Evolutionary conservation across 2,797 vertebrate species (phyloP), one percentile per base, ranked within the genome.

Genomic region (Oryzias dopingdopingensis): DNA sequence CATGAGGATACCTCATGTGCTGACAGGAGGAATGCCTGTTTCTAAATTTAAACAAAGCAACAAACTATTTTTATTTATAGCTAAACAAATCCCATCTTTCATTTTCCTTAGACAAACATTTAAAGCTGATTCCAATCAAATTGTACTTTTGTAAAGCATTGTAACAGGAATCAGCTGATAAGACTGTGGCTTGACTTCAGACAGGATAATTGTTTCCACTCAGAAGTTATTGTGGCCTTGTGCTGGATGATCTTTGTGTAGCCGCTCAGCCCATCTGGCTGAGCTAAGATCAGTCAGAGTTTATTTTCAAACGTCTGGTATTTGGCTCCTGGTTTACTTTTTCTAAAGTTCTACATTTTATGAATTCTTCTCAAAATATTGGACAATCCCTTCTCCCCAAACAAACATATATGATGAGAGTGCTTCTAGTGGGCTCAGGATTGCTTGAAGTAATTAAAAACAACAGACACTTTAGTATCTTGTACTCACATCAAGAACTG

Each of bases 151-250:
- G 68, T 55, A 76, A 70, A 77, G 66, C 56, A 48, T 44, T 59
- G 51, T 72, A 72, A 66, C 47, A 77, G 69, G 66, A 80, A 84
- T 79, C 61, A 74, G 72, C 62, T 74, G 82, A 80, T 87, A 72
- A 70, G 56, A 74, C 58, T 62, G 68, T 37, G 49, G 57, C 64
- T 56, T 17, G n/a, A 65, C 68, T 73, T 79, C 66, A 79, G 72
- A 65, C 59, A 17, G 58, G 59, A 71, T 76, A 79, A 86, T 79
- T 77, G 81, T 82, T 88, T 87, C 80, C 82, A 83, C 79, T 67
- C 42, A 48, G 4, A 44, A 56, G 45, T 52, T 72, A 67, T 58
- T 71, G 53, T 54, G 61, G 44, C 42, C 66, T 67, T 65, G 46
- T 49, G 2, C 32, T 4, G 16, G 49, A 60, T 54, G 47, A 62